Percentiles rank a stretch among this genome's conserved stretches.
Conservation (phyloP, 1,140 invertebrate genomes). For the Rhyzopertha dominica region DNA sequence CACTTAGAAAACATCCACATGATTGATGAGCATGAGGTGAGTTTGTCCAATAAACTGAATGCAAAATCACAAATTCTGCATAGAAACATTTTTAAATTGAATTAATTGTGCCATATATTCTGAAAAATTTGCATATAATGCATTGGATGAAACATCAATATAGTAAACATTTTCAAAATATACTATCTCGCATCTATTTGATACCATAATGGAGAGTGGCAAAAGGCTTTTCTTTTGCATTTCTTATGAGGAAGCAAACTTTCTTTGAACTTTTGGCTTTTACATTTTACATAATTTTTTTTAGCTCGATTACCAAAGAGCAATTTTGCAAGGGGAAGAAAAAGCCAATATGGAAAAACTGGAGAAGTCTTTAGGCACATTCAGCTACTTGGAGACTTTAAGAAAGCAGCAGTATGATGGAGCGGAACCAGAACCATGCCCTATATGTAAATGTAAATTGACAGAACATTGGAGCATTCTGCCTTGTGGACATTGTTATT, state of each 20-base stretch:
- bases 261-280: neutral
- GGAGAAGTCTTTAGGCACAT: conserved; percentile 46
- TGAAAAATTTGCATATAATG: too few relatives aligned
- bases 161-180: too few relatives aligned
- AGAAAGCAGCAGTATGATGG: conserved; percentile 40
- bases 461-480: conserved; percentile 62
- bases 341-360: conserved; percentile 25
- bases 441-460: conserved; percentile 59
- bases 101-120: neutral
- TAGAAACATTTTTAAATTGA: neutral
- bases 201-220: too few relatives aligned
- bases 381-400: conserved; percentile 47
- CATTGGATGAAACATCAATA: too few relatives aligned
- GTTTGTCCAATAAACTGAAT: conserved; percentile 6
- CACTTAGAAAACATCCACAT: conserved; percentile 47
- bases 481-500: conserved; percentile 65
- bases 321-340: conserved; percentile 35
- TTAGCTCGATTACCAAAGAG: conserved; percentile 35
- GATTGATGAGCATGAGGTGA: conserved; percentile 50
- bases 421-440: conserved; percentile 58
- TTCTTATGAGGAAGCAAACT: too few relatives aligned
- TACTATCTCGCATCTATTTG: too few relatives aligned
- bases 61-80: neutral
- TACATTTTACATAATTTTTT: conserved; percentile 17
- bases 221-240: too few relatives aligned